phyloP scores from a whole-genome alignment of 1,140 invertebrate species.

The Drosophila punjabiensis region DNA sequence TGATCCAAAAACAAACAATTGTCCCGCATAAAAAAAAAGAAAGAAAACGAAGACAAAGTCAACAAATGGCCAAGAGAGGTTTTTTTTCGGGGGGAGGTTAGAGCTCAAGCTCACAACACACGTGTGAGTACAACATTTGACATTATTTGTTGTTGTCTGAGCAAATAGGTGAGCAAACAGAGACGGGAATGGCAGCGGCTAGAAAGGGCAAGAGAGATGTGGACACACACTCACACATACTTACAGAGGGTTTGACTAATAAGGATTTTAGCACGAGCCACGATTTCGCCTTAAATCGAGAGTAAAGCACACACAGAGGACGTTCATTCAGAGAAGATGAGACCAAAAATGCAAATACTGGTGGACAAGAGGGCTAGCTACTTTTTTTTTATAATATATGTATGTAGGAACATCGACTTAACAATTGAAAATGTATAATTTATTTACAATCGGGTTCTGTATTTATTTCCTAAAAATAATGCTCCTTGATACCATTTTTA shows the following conservation, averaged over 20 bases:
- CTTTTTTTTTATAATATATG: neutral
- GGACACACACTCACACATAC: slow-evolving; percentile 6
- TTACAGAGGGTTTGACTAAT: slow-evolving; percentile 32
- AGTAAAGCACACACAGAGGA: slow-evolving; percentile 45
- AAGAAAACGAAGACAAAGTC: slow-evolving; percentile 60
- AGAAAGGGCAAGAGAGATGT: slow-evolving; percentile 7
- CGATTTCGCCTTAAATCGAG: slow-evolving; percentile 52
- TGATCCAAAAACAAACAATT: slow-evolving; percentile 51
- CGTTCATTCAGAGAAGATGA: neutral
- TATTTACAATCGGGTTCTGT: neutral
- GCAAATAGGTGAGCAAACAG: slow-evolving; percentile 75
- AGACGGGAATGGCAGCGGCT: slow-evolving; percentile 8
- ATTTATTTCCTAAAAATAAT: no score
- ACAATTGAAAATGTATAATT: neutral
- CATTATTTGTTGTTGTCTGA: slow-evolving; percentile 74
- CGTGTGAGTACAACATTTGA: slow-evolving; percentile 67
- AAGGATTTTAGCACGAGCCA: slow-evolving; percentile 51
- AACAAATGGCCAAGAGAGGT: slow-evolving; percentile 50
- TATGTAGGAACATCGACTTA: neutral
- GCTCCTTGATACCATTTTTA: no score
- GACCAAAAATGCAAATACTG: neutral
- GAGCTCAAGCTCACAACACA: slow-evolving; percentile 30
- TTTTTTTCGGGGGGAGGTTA: slow-evolving; percentile 21
- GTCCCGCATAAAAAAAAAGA: slow-evolving; percentile 48
- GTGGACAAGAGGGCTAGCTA: neutral